Conservation (phyloP, 2,797 vertebrate genomes). For the Silurus lanzhouensis region DNA sequence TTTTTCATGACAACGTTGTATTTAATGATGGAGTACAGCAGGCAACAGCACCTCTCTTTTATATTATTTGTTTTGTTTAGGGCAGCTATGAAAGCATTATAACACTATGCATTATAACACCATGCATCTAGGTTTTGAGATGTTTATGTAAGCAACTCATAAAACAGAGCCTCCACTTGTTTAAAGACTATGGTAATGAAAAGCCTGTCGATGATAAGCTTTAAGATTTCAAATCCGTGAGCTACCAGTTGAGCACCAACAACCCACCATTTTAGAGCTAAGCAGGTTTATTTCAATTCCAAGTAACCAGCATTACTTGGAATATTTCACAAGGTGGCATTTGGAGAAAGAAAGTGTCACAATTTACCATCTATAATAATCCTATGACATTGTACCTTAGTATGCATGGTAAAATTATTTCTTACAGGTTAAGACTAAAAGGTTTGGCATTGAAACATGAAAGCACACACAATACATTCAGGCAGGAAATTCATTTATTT, state of each 20-base stretch:
- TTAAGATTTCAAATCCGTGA: conserved; percentile 1
- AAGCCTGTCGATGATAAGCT: conserved; percentile 2
- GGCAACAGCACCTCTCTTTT: neutral
- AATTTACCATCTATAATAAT: neutral
- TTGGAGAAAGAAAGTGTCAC: neutral
- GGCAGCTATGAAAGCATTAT: neutral
- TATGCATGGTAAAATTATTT: neutral
- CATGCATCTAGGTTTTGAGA: neutral
- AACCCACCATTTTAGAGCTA: neutral
- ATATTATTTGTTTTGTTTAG: conserved; percentile 6
- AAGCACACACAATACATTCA: neutral
- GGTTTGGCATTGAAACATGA: neutral
- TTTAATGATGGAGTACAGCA: neutral
- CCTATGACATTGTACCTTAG: neutral
- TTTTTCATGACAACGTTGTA: neutral
- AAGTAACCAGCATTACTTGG: neutral
- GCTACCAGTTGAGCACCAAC: neutral
- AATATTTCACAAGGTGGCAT: neutral
- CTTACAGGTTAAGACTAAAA: neutral
- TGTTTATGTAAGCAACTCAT: neutral
- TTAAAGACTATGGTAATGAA: neutral
- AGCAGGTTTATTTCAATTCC: neutral
- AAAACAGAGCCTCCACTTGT: neutral
- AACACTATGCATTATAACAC: neutral
- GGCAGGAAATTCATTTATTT: neutral